Evolutionary conservation across 2,888 invertebrate species (phyloP), one percentile per base, ranked within the genome.

Genomic region (Cephus sareptanus): DNA sequence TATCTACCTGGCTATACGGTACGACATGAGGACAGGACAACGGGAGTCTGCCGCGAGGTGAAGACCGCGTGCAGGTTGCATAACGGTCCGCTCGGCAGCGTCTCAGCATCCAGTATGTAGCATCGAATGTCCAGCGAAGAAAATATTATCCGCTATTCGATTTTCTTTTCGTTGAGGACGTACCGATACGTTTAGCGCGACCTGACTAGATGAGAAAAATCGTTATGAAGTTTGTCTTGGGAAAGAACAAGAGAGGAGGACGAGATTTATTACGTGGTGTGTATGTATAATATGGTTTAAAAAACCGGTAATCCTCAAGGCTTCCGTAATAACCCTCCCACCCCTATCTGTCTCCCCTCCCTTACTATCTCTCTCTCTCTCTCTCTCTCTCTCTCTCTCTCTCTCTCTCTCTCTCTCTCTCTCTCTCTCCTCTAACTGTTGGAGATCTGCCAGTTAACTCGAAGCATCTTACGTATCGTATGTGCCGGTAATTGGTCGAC

Each of bases 61-160:
- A 83, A 82, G 84, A 83, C 84, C 83, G 83, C 77, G 77, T 82
- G 82, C 88, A 88, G 89, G 89, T 88, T 89, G 88, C 87, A 88
- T 89, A 89, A 89, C 88, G 88, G 88, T 89, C 79, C 82, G 80
- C 79, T 75, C 77, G 56, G 23, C 56, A 77, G 77, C 77, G 69
- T 77, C 77, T 75, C 85, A 83, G 86, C 86, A 84, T 86, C 85
- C 84, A 86, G 81, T 81, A 79, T 85, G 77, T 84, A 83, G 83
- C 80, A 83, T 75, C 70, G 77, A 70, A 77, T 78, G 76, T 76
- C 78, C 71, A 68, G 34, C 31, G 35, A 78, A 73, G 75, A 76
- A 70, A 78, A 78, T 74, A 74, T 74, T 74, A 74, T 37, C 74
- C 35, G 74, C 31, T 56, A 56, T 56, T 56, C 56, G 9, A 56